Conservation (phyloP, 1,140 invertebrate genomes). For the Diachasma alloeum region DNA sequence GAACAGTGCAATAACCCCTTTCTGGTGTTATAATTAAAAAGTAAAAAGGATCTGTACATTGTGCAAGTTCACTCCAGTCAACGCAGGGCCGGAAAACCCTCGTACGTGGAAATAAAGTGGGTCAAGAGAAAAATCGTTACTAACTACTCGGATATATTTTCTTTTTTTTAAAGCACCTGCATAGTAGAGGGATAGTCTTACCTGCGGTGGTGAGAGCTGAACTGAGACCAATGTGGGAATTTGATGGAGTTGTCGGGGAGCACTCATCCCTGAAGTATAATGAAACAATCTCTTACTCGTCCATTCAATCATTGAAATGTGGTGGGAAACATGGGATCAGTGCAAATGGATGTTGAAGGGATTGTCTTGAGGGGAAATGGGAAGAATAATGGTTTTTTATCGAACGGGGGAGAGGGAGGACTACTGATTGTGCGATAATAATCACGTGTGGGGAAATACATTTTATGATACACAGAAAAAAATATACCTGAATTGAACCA, state of each 20-base stretch:
- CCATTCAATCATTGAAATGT: too few species aligned
- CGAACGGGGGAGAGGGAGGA: too few species aligned
- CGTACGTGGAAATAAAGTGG: conserved; percentile 36
- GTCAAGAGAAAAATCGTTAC: conserved; percentile 53
- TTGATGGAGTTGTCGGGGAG: background rate
- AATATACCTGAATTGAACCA: too few species aligned
- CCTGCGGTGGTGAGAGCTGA: background rate
- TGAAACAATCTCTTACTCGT: too few species aligned
- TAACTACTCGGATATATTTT: conserved; percentile 40
- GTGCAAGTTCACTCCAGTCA: conserved; percentile 9
- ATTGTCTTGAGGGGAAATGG: too few species aligned
- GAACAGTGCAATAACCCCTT: conserved; percentile 2
- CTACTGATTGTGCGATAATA: too few species aligned
- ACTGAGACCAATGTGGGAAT: background rate
- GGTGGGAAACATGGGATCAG: too few species aligned
- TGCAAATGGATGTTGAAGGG: too few species aligned
- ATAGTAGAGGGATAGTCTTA: background rate
- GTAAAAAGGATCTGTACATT: conserved; percentile 38
- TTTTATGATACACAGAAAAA: too few species aligned
- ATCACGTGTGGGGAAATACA: too few species aligned
- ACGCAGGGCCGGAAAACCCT: conserved; percentile 7
- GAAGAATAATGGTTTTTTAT: too few species aligned
- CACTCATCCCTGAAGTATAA: too few species aligned
- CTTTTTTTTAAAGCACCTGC: background rate
- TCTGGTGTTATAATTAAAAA: conserved; percentile 39